Conservation (phyloP, 2,113 vertebrate genomes). For the Plestiodon gilberti region DNA sequence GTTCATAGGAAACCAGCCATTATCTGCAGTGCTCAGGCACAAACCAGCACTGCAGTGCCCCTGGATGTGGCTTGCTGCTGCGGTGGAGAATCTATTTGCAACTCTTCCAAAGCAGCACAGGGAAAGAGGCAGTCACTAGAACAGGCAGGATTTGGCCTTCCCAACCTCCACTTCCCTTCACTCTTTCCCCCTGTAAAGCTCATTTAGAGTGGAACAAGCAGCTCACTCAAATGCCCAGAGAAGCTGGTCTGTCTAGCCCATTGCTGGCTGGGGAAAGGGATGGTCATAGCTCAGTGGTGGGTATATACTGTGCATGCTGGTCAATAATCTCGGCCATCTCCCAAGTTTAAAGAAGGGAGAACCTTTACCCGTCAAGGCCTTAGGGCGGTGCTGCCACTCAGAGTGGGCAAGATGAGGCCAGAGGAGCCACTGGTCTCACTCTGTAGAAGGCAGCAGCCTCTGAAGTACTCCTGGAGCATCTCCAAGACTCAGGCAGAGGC, state of each 20-base stretch:
- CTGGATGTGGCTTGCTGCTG: slow-evolving; percentile 17
- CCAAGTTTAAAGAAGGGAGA: too few species aligned
- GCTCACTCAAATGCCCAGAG: too few species aligned
- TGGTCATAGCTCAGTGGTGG: neutral
- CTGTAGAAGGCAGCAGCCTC: neutral
- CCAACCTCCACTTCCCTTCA: neutral
- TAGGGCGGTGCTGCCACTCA: too few species aligned
- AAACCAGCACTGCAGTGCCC: slow-evolving; percentile 25
- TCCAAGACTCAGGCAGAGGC: neutral
- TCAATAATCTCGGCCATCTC: neutral
- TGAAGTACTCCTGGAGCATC: neutral
- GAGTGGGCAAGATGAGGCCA: neutral
- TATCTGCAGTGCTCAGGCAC: slow-evolving; percentile 47
- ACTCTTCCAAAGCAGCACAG: neutral
- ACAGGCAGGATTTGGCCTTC: neutral
- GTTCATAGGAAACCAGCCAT: slow-evolving; percentile 40
- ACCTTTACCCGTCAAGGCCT: neutral
- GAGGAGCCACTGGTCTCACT: neutral
- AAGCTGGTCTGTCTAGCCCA: neutral
- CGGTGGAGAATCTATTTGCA: slow-evolving; percentile 19
- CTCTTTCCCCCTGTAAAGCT: slow-evolving; percentile 12
- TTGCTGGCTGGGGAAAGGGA: neutral
- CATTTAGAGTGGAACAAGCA: neutral
- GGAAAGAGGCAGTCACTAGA: neutral
- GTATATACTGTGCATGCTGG: too few species aligned